phyloP scores from a whole-genome alignment of 2,888 invertebrate species.

The Leucoma salicis region DNA sequence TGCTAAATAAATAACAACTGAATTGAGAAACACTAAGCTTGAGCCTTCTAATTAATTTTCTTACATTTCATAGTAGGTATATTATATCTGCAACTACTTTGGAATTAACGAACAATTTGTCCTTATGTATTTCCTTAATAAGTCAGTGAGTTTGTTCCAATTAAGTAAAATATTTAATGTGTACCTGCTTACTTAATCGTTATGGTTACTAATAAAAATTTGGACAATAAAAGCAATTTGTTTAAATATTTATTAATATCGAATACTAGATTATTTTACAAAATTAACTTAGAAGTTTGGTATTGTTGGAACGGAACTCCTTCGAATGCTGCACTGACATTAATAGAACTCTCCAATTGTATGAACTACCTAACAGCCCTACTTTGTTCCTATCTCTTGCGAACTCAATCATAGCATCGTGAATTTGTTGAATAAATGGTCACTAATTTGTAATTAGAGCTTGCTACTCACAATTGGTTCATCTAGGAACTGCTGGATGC shows the following conservation, averaged over 20 bases:
- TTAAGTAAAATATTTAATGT: conserved; percentile 1
- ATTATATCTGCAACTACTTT: no score
- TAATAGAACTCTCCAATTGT: conserved; percentile 22
- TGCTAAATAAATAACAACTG: conserved; percentile 19
- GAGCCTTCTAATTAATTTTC: conserved; percentile 19
- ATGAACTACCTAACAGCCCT: conserved; percentile 25
- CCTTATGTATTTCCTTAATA: conserved; percentile 27
- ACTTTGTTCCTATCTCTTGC: conserved; percentile 30
- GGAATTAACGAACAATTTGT: conserved; percentile 18
- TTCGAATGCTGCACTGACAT: conserved; percentile 18
- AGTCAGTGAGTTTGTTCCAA: conserved; percentile 24
- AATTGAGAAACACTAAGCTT: conserved; percentile 9
- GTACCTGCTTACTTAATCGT: background rate
- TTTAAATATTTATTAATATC: background rate
- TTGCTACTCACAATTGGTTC: conserved; percentile 45
- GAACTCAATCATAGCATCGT: conserved; percentile 38
- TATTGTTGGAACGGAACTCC: conserved; percentile 18
- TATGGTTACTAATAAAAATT: background rate
- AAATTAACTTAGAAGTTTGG: background rate
- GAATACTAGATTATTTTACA: background rate
- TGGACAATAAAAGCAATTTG: background rate
- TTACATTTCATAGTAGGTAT: no score
- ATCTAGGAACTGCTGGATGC: conserved; percentile 28
- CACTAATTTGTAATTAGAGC: conserved; percentile 50
- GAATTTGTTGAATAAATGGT: conserved; percentile 34